phyloP scores from a whole-genome alignment of 2,888 invertebrate genomes.

The Mimas tiliae region DNA sequence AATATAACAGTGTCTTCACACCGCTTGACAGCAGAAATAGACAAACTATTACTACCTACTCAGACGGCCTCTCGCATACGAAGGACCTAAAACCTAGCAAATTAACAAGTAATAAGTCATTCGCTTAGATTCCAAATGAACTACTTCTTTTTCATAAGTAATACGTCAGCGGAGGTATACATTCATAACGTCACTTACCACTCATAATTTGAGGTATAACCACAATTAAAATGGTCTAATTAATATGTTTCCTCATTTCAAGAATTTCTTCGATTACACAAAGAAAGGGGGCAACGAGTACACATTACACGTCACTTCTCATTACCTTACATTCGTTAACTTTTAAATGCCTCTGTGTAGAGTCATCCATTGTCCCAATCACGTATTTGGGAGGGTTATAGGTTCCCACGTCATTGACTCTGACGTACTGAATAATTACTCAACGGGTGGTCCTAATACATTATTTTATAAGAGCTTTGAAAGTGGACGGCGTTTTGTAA shows the following conservation, averaged over 20 bases:
- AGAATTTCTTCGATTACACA: conserved; percentile 8
- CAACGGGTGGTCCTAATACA: conserved; percentile 64
- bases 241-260: conserved; percentile 4
- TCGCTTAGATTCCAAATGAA: background rate
- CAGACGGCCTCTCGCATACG: too few relatives aligned
- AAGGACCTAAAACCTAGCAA: too few relatives aligned
- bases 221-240: conserved; percentile 22
- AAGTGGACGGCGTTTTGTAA: conserved; percentile 39
- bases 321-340: conserved; percentile 23
- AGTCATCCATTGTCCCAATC: conserved; percentile 29
- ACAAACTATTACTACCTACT: too few relatives aligned
- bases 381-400: conserved; percentile 31
- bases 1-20: too few relatives aligned
- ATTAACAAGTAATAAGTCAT: background rate
- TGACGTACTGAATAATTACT: conserved; percentile 49
- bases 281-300: conserved; percentile 4
- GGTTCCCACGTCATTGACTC: conserved; percentile 52
- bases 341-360: conserved; percentile 23
- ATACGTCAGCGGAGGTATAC: background rate
- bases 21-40: too few relatives aligned
- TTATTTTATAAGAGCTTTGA: conserved; percentile 28
- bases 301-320: conserved; percentile 14
- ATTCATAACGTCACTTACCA: background rate
- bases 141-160: background rate
- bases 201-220: conserved; percentile 19